Conservation (phyloP, 2,888 invertebrate species). For the Glaucopsyche alexis region DNA sequence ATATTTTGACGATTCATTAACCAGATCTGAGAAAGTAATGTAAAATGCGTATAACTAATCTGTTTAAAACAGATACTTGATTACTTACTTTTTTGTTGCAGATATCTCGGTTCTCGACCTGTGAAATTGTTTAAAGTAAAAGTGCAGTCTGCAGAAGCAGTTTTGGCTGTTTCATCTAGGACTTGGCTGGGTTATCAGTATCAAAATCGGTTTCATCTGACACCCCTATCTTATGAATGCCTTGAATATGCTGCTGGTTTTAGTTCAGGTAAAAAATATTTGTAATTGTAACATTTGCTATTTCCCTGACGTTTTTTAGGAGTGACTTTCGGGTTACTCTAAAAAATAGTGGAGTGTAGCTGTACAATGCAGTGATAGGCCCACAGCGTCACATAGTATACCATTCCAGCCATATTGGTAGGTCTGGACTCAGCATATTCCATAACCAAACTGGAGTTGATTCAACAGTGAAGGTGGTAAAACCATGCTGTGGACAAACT, state of each 20-base stretch:
- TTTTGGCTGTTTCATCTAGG: slow-evolving; percentile 97
- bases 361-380: slow-evolving; percentile 74
- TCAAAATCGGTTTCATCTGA: slow-evolving; percentile 97
- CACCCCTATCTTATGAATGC: slow-evolving; percentile 97
- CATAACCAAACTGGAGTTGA: slow-evolving; percentile 85
- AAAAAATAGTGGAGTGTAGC: slow-evolving; percentile 71
- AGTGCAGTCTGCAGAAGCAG: slow-evolving; percentile 98
- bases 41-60: not conserved
- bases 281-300: not conserved
- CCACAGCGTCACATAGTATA: slow-evolving; percentile 84
- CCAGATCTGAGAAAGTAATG: slow-evolving; percentile 66
- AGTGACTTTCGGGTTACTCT: slow-evolving; percentile 54
- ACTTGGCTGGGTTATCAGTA: slow-evolving; percentile 99
- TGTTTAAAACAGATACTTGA: not conserved
- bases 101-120: slow-evolving; percentile 95
- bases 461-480: slow-evolving; percentile 83
- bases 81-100: slow-evolving; percentile 41
- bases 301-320: slow-evolving; percentile 43
- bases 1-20: slow-evolving; percentile 76
- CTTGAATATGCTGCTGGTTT: slow-evolving; percentile 99
- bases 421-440: slow-evolving; percentile 84
- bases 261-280: slow-evolving; percentile 79
- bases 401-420: slow-evolving; percentile 73
- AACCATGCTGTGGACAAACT: slow-evolving; percentile 82
- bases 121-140: slow-evolving; percentile 97